Percentiles rank a stretch among this genome's conserved stretches.
These are phyloP conservation scores for Campylomormyrus numenius DNA, from an alignment of 2,113 vertebrate species.

Conservation along the genomic window DNA sequence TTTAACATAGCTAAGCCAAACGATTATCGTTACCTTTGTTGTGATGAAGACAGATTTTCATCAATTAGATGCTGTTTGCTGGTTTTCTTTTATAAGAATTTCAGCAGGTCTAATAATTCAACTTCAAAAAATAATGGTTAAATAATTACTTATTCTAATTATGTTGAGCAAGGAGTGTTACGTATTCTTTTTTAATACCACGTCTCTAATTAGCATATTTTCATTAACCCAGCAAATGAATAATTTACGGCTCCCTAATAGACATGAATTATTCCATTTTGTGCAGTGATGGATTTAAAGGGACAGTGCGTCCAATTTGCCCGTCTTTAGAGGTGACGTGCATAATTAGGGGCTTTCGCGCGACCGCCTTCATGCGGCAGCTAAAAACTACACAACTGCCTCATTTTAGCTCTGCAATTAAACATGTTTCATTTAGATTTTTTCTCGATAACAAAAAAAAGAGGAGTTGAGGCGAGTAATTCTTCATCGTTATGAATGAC, in stretches of 20 bases:
- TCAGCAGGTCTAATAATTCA: conserved; percentile 61
- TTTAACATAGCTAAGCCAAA: background rate
- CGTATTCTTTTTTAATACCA: conserved; percentile 65
- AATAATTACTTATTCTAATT: conserved; percentile 80
- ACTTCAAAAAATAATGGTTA: conserved; percentile 69
- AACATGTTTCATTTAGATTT: background rate
- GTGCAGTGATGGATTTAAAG: conserved; percentile 64
- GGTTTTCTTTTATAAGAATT: conserved; percentile 44
- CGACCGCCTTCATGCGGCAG: background rate
- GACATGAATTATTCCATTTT: conserved; percentile 65
- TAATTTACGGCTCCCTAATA: conserved; percentile 71
- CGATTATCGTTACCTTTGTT: conserved; percentile 2
- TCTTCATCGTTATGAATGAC: background rate
- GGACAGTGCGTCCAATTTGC: conserved; percentile 57
- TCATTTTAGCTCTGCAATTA: background rate
- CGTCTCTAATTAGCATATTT: conserved; percentile 81
- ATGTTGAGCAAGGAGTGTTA: conserved; percentile 68
- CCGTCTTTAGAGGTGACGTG: conserved; percentile 54
- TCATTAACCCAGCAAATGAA: conserved; percentile 78
- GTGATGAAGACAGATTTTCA: conserved; percentile 46
- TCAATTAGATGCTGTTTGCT: conserved; percentile 49
- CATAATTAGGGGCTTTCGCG: conserved; percentile 51
- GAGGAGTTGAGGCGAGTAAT: background rate
- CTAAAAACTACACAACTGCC: background rate
- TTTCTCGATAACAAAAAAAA: background rate